Evolutionary conservation across 2,797 vertebrate genomes (phyloP).

Genomic region (Hemitrygon akajei): DNA sequence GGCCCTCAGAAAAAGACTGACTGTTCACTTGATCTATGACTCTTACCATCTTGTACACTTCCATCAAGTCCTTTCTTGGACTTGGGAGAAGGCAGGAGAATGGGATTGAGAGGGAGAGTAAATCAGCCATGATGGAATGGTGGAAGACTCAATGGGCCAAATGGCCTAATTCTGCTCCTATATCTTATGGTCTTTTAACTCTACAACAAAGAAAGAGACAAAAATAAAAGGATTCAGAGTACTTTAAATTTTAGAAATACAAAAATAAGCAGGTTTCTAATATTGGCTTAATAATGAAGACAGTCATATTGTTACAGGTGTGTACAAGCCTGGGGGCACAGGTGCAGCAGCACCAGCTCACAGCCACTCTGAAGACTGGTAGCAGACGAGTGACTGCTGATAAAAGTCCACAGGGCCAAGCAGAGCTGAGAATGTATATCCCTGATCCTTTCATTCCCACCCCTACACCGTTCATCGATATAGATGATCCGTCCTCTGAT

Average conservation of each 20-base stretch:
- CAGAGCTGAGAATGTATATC: neutral
- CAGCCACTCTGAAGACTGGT: neutral
- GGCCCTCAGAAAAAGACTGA: too few relatives aligned
- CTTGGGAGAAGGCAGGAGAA: too few relatives aligned
- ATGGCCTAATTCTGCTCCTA: too few relatives aligned
- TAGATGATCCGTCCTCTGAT: neutral
- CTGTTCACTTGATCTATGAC: too few relatives aligned
- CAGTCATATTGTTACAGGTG: neutral
- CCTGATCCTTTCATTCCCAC: neutral
- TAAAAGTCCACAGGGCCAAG: neutral
- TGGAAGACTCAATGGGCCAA: too few relatives aligned
- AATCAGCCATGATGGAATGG: too few relatives aligned
- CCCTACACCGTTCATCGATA: neutral
- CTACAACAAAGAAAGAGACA: neutral
- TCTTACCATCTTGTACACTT: too few relatives aligned
- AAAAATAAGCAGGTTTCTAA: slow-evolving; percentile 19
- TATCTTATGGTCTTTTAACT: neutral
- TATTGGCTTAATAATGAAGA: neutral
- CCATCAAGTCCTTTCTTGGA: too few relatives aligned
- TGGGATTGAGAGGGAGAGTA: too few relatives aligned
- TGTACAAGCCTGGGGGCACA: neutral
- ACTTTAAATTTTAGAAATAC: neutral
- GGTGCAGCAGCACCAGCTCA: neutral
- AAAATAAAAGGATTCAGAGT: neutral
- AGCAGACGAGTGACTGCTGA: neutral